Base-by-base conservation (phyloP, 1,140 invertebrate species). In the Calliopsis andreniformis region DNA sequence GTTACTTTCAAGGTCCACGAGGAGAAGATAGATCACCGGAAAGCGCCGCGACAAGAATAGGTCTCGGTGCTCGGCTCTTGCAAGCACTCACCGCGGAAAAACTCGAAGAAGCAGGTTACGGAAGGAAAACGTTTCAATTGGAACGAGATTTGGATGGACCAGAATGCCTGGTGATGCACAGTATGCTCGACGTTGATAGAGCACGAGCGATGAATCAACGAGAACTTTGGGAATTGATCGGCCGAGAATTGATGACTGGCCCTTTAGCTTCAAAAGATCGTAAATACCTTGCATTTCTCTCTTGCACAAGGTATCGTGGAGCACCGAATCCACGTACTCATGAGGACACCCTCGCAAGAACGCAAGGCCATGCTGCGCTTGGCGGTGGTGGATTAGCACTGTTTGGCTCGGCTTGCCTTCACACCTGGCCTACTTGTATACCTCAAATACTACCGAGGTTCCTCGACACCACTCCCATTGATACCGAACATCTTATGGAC, bases 71-170 rank as follows among this genome's bases (percentile, higher is more conserved):
- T 14, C 94, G 96, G 85, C 91, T 98, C 35, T 94, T 98, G 55
- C 98, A 99, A 91, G 95, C 95, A 73, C 92, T 98, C 77, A 96
- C 96, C 77, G 97, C 97, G 0, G 97, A 98, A 89, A 98, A 98
- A 87, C 90, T 99, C n/a, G 93, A 94, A 68, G 96, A 98, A 87
- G 94, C 95, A 66, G 96, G 96, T 23, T 94, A 96, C 58, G 94
- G 94, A 4, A 93, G 96, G 66, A 95, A 96, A 92, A 97, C 97
- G 1, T 99, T 98, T 89, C 94, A 95, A 84, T 86, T 98, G 16
- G 95, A 95, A 84, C 90, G 93, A 63, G 94, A 95, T 86, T 86
- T 95, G 3, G 93, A 93, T 85, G 92, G 93, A 84, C 91, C 93
- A 20, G 92, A 94, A 88, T 95, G 94, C 92, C 93, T 94, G 80